A percentile compares a stretch with the other conserved stretches of the same genome.
Conservation (phyloP, 2,113 vertebrate species). For the Lagopus muta region DNA sequence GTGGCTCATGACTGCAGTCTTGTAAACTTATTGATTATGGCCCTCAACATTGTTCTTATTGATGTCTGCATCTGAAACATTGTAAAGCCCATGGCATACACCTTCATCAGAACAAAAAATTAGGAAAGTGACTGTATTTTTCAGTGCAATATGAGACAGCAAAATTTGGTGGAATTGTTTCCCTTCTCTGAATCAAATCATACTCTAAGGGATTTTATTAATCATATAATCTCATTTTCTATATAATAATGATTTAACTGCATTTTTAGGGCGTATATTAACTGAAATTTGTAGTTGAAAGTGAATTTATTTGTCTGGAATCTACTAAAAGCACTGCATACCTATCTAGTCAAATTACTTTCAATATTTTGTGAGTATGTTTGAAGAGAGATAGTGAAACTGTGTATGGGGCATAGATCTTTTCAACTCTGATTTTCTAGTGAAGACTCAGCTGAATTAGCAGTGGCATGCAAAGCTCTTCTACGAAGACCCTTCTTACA, state of each 20-base stretch:
- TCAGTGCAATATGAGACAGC: background rate
- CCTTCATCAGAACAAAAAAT: background rate
- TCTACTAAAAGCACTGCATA: background rate
- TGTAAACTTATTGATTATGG: conserved; percentile 52
- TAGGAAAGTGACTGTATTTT: background rate
- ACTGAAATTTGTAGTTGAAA: background rate
- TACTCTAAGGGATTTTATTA: background rate
- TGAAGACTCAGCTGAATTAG: background rate
- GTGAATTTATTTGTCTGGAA: background rate
- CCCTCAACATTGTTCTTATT: conserved; percentile 43
- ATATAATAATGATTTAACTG: background rate
- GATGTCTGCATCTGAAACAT: conserved; percentile 27
- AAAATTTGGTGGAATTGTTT: background rate
- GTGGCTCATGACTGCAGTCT: conserved; percentile 42
- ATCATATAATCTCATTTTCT: background rate
- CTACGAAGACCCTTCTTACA: background rate
- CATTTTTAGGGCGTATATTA: background rate
- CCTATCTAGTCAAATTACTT: background rate
- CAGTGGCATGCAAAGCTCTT: background rate
- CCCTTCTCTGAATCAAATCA: background rate
- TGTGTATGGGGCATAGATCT: background rate
- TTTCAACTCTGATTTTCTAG: background rate
- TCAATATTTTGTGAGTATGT: background rate
- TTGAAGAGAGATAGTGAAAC: background rate
- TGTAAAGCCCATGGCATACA: background rate